Evolutionary conservation across 2,113 vertebrate species (phyloP).

Genomic region (Nanorana parkeri): DNA sequence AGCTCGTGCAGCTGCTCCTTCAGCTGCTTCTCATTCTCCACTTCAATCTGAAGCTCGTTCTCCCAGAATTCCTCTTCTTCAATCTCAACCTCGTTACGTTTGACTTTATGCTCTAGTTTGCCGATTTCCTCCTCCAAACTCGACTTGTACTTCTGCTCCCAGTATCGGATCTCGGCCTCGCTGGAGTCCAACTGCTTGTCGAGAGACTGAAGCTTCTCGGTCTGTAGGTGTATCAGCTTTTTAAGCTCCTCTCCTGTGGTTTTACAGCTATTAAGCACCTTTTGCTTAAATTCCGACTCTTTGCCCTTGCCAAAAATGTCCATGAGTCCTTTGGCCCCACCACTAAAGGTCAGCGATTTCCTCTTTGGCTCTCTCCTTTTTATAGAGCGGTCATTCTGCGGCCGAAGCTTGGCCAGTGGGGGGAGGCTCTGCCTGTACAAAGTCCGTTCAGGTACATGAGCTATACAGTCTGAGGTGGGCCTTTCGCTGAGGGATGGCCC

Average conservation of each 20-base stretch:
- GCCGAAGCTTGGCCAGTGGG: slow-evolving; percentile 88
- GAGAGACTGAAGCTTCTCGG: slow-evolving; percentile 85
- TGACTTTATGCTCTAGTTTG: slow-evolving; percentile 88
- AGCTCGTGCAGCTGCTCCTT: slow-evolving; percentile 92
- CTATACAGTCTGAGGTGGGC: slow-evolving; percentile 87
- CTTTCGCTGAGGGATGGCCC: slow-evolving; percentile 91
- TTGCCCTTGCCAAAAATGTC: slow-evolving; percentile 88
- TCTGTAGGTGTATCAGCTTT: slow-evolving; percentile 87
- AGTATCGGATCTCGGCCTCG: slow-evolving; percentile 82
- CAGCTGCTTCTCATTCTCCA: slow-evolving; percentile 94
- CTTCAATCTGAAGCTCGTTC: slow-evolving; percentile 94
- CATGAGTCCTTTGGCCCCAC: slow-evolving; percentile 87
- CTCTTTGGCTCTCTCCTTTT: slow-evolving; percentile 90
- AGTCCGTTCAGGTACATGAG: slow-evolving; percentile 87
- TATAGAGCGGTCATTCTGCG: slow-evolving; percentile 83
- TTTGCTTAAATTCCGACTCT: slow-evolving; percentile 83
- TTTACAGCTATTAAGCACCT: slow-evolving; percentile 77
- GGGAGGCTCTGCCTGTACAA: slow-evolving; percentile 92
- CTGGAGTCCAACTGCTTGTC: slow-evolving; percentile 85
- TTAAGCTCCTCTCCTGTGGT: slow-evolving; percentile 82
- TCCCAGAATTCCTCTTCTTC: slow-evolving; percentile 98
- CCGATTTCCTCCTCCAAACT: slow-evolving; percentile 85
- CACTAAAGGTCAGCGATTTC: slow-evolving; percentile 95
- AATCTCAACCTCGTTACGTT: slow-evolving; percentile 91
- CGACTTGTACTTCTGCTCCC: slow-evolving; percentile 78